Conservation (phyloP, 2,888 invertebrate species). For the Brachyopa scutellaris region DNA sequence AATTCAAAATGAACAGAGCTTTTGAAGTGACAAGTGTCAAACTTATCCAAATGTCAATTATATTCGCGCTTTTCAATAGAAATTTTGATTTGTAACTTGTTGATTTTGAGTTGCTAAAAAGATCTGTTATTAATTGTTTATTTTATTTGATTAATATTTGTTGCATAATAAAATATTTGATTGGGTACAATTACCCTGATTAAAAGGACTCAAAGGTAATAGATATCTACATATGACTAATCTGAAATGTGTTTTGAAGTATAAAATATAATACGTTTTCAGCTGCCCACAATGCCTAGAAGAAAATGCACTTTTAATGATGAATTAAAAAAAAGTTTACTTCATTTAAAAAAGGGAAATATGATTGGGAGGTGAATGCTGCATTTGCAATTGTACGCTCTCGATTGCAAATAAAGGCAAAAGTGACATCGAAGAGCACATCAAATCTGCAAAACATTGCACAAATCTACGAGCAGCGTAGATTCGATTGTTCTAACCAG, state of each 20-base stretch:
- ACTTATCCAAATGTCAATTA: background rate
- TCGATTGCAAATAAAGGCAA: constrained; percentile 7
- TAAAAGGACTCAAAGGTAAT: too few species aligned
- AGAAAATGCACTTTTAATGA: constrained; percentile 11
- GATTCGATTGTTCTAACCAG: constrained; percentile 9
- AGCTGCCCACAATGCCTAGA: constrained; percentile 4
- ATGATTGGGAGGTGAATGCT: background rate
- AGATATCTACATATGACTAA: too few species aligned
- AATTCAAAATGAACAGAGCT: background rate
- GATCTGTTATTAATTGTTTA: too few species aligned
- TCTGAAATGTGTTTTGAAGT: background rate
- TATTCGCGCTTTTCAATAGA: background rate
- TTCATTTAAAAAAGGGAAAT: background rate
- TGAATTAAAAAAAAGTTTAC: too few species aligned
- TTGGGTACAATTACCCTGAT: too few species aligned
- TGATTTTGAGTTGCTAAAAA: too few species aligned
- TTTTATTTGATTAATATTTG: too few species aligned
- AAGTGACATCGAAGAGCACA: background rate
- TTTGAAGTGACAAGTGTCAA: constrained; percentile 3
- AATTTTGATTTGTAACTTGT: too few species aligned
- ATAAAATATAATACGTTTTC: background rate
- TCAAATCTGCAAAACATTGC: constrained; percentile 11
- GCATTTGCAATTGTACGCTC: background rate
- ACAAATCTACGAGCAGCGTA: constrained; percentile 11
- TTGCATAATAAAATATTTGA: too few species aligned